Evolutionary conservation across 2,797 vertebrate species (phyloP), one percentile per base, ranked within the genome.

Genomic region (Lutjanus campechanus): DNA sequence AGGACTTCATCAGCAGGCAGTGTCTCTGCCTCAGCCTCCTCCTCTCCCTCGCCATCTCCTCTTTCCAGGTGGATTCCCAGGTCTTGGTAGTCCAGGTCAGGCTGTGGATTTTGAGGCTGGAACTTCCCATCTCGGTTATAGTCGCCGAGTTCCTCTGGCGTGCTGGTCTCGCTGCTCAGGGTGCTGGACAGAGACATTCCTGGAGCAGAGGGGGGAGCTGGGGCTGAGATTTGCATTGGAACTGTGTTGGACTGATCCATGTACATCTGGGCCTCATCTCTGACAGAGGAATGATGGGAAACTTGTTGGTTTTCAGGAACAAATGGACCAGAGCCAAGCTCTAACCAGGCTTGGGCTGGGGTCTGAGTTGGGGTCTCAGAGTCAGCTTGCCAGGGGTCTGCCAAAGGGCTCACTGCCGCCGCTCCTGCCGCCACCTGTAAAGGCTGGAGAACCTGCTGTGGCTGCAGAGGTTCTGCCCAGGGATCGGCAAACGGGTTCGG

Each of bases 91-190:
- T 83, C 54, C 4, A 79, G 70, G 16, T 93, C 90, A 3, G 78
- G 83, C 66, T 92, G 88, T 1, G 72, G 68, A 60, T 43, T 71
- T 20, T 67, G 73, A 49, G 62, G 74, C 43, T 78, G 73, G 29
- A 64, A 74, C 62, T 81, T 89, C 9, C 70, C 67, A 1, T 88
- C 91, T 50, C 73, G 89, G 69, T 92, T 94, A 43, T 93, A 91
- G 36, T 95, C 95, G 2, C 90, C 89, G 10, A 95, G 85, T 51
- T 97, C 96, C 80, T 96, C 96, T 0, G 96, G 95, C 0, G 95
- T 96, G 86, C 95, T 96, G 1, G 93, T 93, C 75, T 95, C 95
- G 13, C 95, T 96, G 88, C 95, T 96, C 68, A 96, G 59, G 0
- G 95, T 96, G 67, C 93, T 95, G 17, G 95, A 96, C 44, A 90